Percentiles rank a stretch among this genome's conserved stretches.
Evolutionary conservation across 2,113 vertebrate species (phyloP).

Genomic region (Cichladusa arquata): DNA sequence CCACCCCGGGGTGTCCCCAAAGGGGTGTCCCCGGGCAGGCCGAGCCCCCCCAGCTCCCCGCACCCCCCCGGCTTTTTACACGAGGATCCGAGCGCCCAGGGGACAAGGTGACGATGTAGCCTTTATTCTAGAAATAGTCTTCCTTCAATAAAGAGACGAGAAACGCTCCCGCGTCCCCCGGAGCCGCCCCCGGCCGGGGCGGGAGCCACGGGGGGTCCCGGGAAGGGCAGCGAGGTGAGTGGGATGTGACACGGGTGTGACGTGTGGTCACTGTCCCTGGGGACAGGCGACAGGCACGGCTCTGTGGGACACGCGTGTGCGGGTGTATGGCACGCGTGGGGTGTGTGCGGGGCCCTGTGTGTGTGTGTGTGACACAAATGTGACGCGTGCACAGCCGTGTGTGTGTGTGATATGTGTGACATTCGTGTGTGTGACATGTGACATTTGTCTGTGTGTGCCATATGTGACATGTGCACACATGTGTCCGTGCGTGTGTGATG

Average conservation of each 20-base stretch:
- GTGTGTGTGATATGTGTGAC: too few relatives aligned
- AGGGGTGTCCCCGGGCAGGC: not conserved
- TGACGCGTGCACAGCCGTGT: too few relatives aligned
- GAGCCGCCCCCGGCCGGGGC: not conserved
- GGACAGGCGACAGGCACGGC: not conserved
- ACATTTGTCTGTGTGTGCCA: not conserved
- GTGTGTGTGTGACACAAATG: not conserved
- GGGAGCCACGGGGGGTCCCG: not conserved
- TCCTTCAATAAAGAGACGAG: slow-evolving; percentile 66
- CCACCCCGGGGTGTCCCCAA: not conserved
- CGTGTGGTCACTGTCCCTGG: not conserved
- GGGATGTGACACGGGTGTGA: too few relatives aligned
- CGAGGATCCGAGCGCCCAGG: not conserved
- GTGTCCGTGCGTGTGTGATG: too few relatives aligned
- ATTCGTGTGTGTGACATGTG: too few relatives aligned
- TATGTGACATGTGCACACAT: not conserved
- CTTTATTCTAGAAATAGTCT: slow-evolving; percentile 71
- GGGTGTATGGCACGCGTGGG: not conserved
- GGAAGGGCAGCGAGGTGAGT: too few relatives aligned
- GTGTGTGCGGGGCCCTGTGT: too few relatives aligned
- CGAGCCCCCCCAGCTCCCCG: not conserved
- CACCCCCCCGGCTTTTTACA: slow-evolving; percentile 8
- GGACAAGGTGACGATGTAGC: slow-evolving; percentile 39
- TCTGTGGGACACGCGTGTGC: not conserved
- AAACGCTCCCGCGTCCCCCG: not conserved